A percentile compares a stretch with the other conserved stretches of the same genome.
These are phyloP conservation scores for Hoplodrina blanda DNA, from an alignment of 2,888 invertebrate genomes.

Conservation along the genomic window DNA sequence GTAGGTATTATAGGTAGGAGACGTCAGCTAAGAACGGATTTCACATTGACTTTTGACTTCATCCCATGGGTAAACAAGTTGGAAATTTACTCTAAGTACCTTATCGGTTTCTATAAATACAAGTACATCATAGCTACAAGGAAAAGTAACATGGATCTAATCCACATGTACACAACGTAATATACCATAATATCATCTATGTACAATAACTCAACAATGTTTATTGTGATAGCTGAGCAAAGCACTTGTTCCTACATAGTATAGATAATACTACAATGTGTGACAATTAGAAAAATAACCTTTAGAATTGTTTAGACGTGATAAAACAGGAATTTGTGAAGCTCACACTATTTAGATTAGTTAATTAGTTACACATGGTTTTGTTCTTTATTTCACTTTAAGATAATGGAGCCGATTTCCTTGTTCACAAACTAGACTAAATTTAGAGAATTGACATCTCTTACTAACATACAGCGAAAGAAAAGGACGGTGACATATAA, in stretches of 20 bases:
- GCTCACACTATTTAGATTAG: conserved; percentile 21
- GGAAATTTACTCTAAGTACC: too few relatives aligned
- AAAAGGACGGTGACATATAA: too few relatives aligned
- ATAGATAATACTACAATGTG: conserved; percentile 33
- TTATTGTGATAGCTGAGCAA: conserved; percentile 45
- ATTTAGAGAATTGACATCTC: too few relatives aligned
- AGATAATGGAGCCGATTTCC: too few relatives aligned
- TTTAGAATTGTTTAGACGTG: conserved; percentile 31
- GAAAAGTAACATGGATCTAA: conserved; percentile 39
- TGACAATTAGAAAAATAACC: conserved; percentile 36
- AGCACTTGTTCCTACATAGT: conserved; percentile 30
- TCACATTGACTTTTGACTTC: too few relatives aligned
- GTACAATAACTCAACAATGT: conserved; percentile 28
- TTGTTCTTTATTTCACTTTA: conserved; percentile 5
- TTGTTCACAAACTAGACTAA: too few relatives aligned
- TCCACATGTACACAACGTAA: conserved; percentile 8
- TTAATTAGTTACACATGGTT: not conserved
- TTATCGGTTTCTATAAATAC: conserved; percentile 24
- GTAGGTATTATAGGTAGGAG: too few relatives aligned
- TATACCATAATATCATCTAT: conserved; percentile 1
- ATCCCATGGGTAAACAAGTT: too few relatives aligned
- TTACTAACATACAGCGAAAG: too few relatives aligned
- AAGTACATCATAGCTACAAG: conserved; percentile 24
- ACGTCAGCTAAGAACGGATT: too few relatives aligned
- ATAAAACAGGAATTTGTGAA: conserved; percentile 38